Percentiles rank a stretch among this genome's conserved stretches.
phyloP scores from a whole-genome alignment of 2,888 invertebrate species.

The Glomeris marginata region DNA sequence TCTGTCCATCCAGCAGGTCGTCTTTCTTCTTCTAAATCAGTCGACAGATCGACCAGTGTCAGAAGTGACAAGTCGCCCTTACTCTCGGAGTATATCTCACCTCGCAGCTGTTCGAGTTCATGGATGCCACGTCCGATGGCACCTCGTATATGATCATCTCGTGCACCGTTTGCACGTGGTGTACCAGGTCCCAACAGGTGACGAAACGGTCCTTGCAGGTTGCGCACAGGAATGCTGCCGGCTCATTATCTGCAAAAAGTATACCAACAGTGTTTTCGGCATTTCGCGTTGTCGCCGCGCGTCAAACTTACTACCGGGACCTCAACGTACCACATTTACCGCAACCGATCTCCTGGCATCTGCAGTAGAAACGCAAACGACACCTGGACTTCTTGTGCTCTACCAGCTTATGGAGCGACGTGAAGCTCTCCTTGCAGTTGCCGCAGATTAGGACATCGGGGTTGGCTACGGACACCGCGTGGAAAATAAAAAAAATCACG shows the following conservation, averaged over 20 bases:
- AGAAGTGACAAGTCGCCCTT: no score
- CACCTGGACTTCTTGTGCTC: conserved; percentile 58
- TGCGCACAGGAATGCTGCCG: conserved; percentile 11
- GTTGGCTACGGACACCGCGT: conserved; percentile 36
- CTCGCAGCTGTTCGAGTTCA: no score
- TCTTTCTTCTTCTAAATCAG: no score
- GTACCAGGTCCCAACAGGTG: conserved; percentile 13
- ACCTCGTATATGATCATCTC: conserved; percentile 14
- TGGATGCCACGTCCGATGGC: conserved; percentile 1
- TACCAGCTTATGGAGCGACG: conserved; percentile 49
- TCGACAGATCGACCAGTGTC: no score
- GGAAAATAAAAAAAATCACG: background rate
- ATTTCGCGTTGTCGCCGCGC: no score
- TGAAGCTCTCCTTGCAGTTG: conserved; percentile 56
- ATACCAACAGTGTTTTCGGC: no score
- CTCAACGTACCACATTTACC: background rate
- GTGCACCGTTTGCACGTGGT: conserved; percentile 13
- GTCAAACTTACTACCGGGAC: no score
- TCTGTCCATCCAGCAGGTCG: no score
- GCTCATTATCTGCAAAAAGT: conserved; percentile 10
- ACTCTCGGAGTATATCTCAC: no score
- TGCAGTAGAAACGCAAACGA: conserved; percentile 52
- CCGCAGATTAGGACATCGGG: conserved; percentile 62
- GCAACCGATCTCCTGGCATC: conserved; percentile 32
- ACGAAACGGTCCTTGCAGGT: conserved; percentile 14